Conservation (phyloP, 1,140 invertebrate genomes). For the Eriosoma lanigerum region DNA sequence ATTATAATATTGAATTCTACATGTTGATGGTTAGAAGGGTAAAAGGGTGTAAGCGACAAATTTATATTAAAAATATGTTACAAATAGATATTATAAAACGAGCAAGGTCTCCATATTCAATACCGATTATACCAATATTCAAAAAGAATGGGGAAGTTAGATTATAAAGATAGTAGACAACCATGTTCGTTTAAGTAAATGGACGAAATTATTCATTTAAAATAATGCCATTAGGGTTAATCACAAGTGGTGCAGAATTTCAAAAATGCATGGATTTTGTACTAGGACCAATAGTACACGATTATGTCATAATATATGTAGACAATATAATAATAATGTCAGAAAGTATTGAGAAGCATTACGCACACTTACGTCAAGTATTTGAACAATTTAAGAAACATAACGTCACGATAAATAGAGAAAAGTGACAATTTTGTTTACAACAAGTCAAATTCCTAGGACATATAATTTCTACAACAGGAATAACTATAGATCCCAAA, state of each 20-base stretch:
- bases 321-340: conserved; percentile 1
- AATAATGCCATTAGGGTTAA: neutral
- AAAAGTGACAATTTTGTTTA: neutral
- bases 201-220: neutral
- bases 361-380: neutral
- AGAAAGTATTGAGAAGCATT: neutral
- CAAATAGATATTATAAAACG: neutral
- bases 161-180: neutral
- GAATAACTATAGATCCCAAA: neutral
- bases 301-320: neutral
- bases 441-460: neutral
- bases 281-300: neutral
- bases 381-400: neutral
- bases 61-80: too few species aligned
- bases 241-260: neutral
- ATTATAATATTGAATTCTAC: too few species aligned
- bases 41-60: too few species aligned
- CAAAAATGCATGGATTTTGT: neutral
- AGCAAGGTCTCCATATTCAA: neutral
- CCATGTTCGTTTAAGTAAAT: neutral
- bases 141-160: conserved; percentile 3
- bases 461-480: neutral
- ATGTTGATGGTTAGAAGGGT: too few species aligned
- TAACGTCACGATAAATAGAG: neutral
- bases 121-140: neutral